Evolutionary conservation across 2,113 vertebrate species (phyloP).

Genomic region (Antechinus stuartii): DNA sequence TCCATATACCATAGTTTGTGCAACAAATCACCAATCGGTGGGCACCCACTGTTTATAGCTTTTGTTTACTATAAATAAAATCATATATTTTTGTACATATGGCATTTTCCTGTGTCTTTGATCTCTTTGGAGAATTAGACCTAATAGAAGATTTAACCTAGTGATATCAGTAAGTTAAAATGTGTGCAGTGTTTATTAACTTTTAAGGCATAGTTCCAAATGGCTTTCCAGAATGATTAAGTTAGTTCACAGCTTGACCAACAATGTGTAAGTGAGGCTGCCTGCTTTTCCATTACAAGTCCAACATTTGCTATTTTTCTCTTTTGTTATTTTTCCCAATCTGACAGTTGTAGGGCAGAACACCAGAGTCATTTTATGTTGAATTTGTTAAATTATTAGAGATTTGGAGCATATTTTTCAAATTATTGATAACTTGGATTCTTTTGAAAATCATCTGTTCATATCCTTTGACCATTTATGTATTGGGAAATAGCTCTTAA

Average conservation of each 20-base stretch:
- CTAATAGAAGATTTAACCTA: too few relatives aligned
- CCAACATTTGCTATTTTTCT: not conserved
- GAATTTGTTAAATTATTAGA: not conserved
- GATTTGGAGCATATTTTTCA: not conserved
- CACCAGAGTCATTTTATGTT: not conserved
- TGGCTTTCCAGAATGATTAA: not conserved
- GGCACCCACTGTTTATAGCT: not conserved
- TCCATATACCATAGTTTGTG: not conserved
- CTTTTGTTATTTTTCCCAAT: not conserved
- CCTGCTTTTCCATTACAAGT: not conserved
- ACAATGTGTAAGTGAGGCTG: not conserved
- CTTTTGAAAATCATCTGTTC: not conserved
- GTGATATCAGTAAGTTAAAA: not conserved
- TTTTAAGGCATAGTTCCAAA: not conserved
- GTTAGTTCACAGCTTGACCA: not conserved
- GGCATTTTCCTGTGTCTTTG: not conserved
- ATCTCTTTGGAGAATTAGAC: not conserved
- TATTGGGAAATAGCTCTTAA: not conserved
- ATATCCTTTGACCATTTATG: not conserved
- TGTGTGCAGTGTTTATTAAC: not conserved
- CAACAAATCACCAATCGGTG: not conserved
- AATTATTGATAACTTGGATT: not conserved
- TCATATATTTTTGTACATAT: not conserved
- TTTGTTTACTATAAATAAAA: not conserved
- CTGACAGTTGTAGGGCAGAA: not conserved